These are phyloP conservation scores for Macquaria australasica DNA, from an alignment of 2,113 vertebrate genomes.

Conservation along the genomic window DNA sequence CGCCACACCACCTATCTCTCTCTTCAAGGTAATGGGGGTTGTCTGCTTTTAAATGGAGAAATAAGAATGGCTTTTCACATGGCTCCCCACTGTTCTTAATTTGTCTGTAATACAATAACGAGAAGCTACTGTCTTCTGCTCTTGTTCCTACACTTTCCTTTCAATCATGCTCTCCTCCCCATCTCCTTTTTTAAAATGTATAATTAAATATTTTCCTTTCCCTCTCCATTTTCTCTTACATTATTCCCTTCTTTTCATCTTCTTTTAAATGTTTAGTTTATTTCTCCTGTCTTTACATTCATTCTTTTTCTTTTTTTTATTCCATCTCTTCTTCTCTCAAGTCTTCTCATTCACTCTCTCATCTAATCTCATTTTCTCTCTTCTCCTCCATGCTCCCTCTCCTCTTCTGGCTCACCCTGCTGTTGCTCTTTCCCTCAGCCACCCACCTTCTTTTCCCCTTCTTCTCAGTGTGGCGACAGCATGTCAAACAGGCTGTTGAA, in stretches of 20 bases:
- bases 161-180: neutral
- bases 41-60: conserved; percentile 68
- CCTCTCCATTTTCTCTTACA: neutral
- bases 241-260: neutral
- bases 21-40: conserved; percentile 64
- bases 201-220: neutral
- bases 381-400: neutral
- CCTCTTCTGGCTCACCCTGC: neutral
- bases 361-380: neutral
- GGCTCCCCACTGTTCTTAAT: conserved; percentile 16
- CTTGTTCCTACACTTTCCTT: neutral
- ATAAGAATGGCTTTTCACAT: conserved; percentile 57
- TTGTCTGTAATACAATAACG: conserved; percentile 48
- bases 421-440: neutral
- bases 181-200: neutral
- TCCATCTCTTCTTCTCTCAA: neutral
- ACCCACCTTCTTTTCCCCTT: neutral
- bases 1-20: neutral
- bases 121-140: conserved; percentile 17
- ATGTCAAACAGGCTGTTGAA: conserved; percentile 19
- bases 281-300: neutral
- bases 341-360: neutral
- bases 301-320: neutral
- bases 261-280: neutral
- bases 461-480: neutral